Evolutionary conservation across 2,113 vertebrate genomes (phyloP), one percentile per base, ranked within the genome.

Genomic region (Cyanoliseus patagonus): DNA sequence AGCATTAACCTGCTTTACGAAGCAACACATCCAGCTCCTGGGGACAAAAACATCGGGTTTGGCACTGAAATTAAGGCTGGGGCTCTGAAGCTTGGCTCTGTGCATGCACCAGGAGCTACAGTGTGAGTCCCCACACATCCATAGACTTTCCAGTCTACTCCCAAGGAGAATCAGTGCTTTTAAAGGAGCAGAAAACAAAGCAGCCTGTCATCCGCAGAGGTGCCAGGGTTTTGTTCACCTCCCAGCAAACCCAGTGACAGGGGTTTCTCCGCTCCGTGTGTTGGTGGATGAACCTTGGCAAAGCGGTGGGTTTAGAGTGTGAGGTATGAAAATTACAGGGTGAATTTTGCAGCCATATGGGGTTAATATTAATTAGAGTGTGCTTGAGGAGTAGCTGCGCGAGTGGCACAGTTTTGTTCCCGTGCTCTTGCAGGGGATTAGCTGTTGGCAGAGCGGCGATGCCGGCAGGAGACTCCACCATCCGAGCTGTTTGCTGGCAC

Each of bases 401-500:
- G 28, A 94, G 74, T 2, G 2, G 59, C 83, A 19, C n/a, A 6
- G 90, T 67, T 93, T 41, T 75, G 90, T 80, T 75, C 59, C 92
- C 10, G 3, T 44, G 68, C 66, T 89, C 81, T 94, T 19, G 10
- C 84, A 25, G 67, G 77, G 95, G 95, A 94, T 95, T 72, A 94
- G 95, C 91, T 92, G 91, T 69, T 96, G 94, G 95, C 95, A 95
- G 49, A 62, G 90, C 1, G 1, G 44, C 0, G 4, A 27, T 89
- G 91, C 77, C 83, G 55, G 91, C 92, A 83, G 94, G 91, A 91
- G 88, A 77, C 92, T 87, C 74, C 70, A 87, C 91, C 87, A 94
- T 37, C 77, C 53, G 53, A 94, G 93, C 95, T 94, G 87, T 77
- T 96, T 83, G 67, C 87, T 92, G 92, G 96, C 95, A 93, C 78